Base-by-base conservation (phyloP, 1,140 invertebrate genomes). In the Globodera ellingtonae region DNA sequence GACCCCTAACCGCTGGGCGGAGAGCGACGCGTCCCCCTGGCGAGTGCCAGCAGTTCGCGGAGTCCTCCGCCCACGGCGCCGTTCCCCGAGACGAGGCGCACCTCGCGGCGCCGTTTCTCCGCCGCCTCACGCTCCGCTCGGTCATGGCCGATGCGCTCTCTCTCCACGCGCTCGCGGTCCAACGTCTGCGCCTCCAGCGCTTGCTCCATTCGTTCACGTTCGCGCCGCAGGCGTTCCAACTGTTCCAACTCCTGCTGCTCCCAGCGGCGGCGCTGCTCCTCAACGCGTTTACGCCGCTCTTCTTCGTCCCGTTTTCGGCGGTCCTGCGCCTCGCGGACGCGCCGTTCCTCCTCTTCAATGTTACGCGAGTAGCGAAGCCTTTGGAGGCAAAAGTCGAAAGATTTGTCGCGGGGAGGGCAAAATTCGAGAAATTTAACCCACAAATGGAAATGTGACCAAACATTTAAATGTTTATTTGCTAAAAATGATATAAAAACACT, bases 261-360 rank as follows among this genome's bases (percentile, higher is more conserved):
- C 35, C 77, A 82, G 48, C 79, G 78, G 52, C 88, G 70, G 13
- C 86, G 79, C 47, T 75, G 48, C 62, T 88, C 88, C 13, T 88
- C 88, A 69, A 86, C 84, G 10, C 84, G 77, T 35, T 24, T 47
- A 9, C 87, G 81, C 35, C 87, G 84, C 24, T 89, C 88, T 48
- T 89, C 83, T 80, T 89, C 87, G 50, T 89, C 87, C 24, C 76
- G 75, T 13, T 73, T 76, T 46, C 87, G 84, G 44, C 84, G 71
- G 24, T 85, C 84, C 47, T 89, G 86, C 24, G 79, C 78, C 59
- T 89, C 87, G 56, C 83, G 85, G 21, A 88, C 83, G 24, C 86
- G 74, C 18, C 87, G 78, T 72, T 89, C 87, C 76, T 88, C 87
- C 67, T 88, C 88, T 48, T 89, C 87, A 56, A 88, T 79, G 72